Percentiles rank a stretch among this genome's conserved stretches.
phyloP scores from a whole-genome alignment of 2,113 vertebrate genomes.

The Puffinus mauretanicus region DNA sequence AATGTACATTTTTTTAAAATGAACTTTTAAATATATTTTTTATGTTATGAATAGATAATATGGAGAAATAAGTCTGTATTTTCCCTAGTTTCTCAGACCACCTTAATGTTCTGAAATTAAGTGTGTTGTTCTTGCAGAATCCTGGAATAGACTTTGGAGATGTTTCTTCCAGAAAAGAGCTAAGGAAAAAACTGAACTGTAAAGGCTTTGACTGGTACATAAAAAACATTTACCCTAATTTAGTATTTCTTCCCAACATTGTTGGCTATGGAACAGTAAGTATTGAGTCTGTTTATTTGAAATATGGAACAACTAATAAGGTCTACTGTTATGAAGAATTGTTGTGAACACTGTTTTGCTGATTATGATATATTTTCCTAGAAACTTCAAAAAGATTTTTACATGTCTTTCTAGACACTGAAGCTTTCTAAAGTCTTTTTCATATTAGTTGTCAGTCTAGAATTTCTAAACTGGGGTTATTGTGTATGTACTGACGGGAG shows the following conservation, averaged over 20 bases:
- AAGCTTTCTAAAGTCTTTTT: neutral
- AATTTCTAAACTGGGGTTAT: neutral
- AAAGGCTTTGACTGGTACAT: slow-evolving; percentile 67
- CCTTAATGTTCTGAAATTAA: neutral
- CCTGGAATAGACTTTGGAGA: slow-evolving; percentile 52
- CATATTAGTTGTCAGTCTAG: neutral
- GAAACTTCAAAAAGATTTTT: neutral
- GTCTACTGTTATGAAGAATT: neutral
- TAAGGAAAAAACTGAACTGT: slow-evolving; percentile 55
- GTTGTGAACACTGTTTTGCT: neutral
- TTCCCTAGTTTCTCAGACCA: neutral
- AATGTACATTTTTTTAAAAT: neutral
- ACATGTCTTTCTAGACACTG: neutral
- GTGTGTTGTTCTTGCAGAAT: slow-evolving; percentile 18
- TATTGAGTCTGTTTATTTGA: neutral
- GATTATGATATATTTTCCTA: neutral
- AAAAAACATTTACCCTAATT: slow-evolving; percentile 50
- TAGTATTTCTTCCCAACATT: slow-evolving; percentile 6
- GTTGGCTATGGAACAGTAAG: slow-evolving; percentile 38
- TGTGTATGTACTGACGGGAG: neutral
- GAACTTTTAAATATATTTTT: neutral
- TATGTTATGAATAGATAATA: neutral
- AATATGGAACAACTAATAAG: neutral
- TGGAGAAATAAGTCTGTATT: neutral
- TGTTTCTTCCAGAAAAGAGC: slow-evolving; percentile 53